These are phyloP conservation scores for Agrenia bidenticulata DNA, from an alignment of 2,888 invertebrate species.

Conservation along the genomic window DNA sequence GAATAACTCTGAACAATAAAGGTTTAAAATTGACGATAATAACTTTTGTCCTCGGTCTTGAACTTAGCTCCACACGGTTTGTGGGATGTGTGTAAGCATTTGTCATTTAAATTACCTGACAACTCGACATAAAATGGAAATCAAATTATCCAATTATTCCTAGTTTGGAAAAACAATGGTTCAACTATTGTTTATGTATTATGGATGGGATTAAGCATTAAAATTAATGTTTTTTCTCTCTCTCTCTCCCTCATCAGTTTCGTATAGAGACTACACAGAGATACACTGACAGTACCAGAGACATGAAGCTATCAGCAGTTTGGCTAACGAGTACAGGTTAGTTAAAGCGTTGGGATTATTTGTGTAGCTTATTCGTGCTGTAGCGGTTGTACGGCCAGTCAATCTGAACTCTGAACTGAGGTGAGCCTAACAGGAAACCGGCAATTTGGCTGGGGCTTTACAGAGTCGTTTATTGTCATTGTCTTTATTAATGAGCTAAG, in stretches of 20 bases:
- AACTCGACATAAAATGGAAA: constrained; percentile 15
- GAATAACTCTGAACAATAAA: too few relatives aligned
- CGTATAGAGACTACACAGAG: not conserved
- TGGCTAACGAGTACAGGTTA: too few relatives aligned
- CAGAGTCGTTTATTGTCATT: not conserved
- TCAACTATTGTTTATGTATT: not conserved
- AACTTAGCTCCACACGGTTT: too few relatives aligned
- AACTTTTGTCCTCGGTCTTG: too few relatives aligned
- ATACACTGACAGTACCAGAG: too few relatives aligned
- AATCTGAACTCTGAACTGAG: not conserved
- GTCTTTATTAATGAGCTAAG: constrained; percentile 10
- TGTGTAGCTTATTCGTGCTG: too few relatives aligned
- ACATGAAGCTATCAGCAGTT: too few relatives aligned
- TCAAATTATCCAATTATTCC: constrained; percentile 21
- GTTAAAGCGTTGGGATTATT: too few relatives aligned
- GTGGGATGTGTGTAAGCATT: constrained; percentile 1
- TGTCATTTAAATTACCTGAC: constrained; percentile 18
- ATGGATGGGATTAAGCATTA: constrained; percentile 2
- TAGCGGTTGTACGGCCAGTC: too few relatives aligned
- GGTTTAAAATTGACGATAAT: too few relatives aligned
- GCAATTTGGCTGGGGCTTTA: not conserved
- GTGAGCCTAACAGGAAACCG: constrained; percentile 6
- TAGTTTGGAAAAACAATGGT: constrained; percentile 15
- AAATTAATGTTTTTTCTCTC: not conserved
- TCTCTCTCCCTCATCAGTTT: not conserved